Percentiles rank a stretch among this genome's conserved stretches.
Conservation (phyloP, 2,113 vertebrate species). For the Rhinichthys klamathensis region DNA sequence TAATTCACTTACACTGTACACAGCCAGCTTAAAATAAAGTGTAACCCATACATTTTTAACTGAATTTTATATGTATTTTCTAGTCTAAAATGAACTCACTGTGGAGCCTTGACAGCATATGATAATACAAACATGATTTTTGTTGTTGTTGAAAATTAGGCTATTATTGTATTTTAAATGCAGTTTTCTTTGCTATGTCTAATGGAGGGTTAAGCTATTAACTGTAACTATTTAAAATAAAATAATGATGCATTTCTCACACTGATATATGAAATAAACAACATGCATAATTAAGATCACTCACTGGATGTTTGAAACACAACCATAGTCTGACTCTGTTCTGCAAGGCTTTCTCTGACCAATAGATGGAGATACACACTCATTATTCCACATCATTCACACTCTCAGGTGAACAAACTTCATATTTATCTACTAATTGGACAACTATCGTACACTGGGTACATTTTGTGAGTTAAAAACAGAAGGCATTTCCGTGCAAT, state of each 20-base stretch:
- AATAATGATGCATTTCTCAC: background rate
- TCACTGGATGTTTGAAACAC: background rate
- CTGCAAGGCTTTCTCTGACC: slow-evolving; percentile 9
- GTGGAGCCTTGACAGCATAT: too few species aligned
- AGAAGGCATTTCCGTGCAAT: background rate
- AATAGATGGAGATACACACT: slow-evolving; percentile 50
- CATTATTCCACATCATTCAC: slow-evolving; percentile 33
- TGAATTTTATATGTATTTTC: too few species aligned
- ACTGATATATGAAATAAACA: background rate
- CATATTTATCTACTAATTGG: background rate
- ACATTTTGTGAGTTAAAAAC: background rate
- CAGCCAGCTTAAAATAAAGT: too few species aligned
- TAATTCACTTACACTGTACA: too few species aligned
- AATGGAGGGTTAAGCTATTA: background rate
- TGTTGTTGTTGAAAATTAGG: too few species aligned
- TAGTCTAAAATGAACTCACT: too few species aligned
- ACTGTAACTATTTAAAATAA: background rate
- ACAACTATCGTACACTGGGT: background rate
- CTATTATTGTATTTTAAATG: too few species aligned
- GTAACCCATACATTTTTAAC: too few species aligned
- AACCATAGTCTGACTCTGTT: background rate
- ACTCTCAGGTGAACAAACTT: background rate
- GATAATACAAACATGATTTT: too few species aligned
- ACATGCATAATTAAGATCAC: background rate
- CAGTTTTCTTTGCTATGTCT: too few species aligned